Evolutionary conservation across 2,113 vertebrate genomes (phyloP), one percentile per base, ranked within the genome.

Genomic region (Hydrolagus affinis): DNA sequence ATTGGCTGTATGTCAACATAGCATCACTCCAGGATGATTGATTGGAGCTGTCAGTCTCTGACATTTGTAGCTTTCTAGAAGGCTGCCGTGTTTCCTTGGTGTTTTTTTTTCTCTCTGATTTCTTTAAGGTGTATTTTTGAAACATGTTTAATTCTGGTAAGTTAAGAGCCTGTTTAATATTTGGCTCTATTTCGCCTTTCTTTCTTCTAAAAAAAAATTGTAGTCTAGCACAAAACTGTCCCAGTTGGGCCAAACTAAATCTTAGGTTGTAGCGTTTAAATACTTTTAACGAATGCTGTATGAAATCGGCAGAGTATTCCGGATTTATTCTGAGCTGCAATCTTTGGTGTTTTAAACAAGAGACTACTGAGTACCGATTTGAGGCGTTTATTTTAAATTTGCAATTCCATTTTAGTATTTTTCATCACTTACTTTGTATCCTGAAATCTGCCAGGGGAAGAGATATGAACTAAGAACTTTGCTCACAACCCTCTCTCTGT

Each of bases 1-100:
- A 83, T 83, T 80, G 8, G 78, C 78, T 68, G 28, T 32, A 19
- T 64, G 25, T 83, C 62, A 83, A 68, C 25, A 32, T 83, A 32
- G 60, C 17, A 68, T 83, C 28, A 68, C 19, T 83, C 78, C 62
- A 66, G 62, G 30, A 10, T 83, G 57, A 78, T 62, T 78, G 76
- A 83, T 83, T 66, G 32, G 62, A 17, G 9, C 30, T 66, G 62
- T 83, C 62, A 83, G 62, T 30, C 66, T 83, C 28, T 56, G 73
- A 56, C 73, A 75, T 56, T 75, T 32, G 32, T 75, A 75, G 73
- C 17, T 75, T 19, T 66, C 11, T 17, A 21, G 25, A 83, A 64
- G 2, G 60, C 25, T 80, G 62, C 23, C 25, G 14, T 83, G 62
- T 56, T 66, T 64, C 8, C 14, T 8, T 25, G 25, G 15, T 14